Base-by-base conservation (phyloP, 2,888 invertebrate species). In the Andrena bucephala region DNA sequence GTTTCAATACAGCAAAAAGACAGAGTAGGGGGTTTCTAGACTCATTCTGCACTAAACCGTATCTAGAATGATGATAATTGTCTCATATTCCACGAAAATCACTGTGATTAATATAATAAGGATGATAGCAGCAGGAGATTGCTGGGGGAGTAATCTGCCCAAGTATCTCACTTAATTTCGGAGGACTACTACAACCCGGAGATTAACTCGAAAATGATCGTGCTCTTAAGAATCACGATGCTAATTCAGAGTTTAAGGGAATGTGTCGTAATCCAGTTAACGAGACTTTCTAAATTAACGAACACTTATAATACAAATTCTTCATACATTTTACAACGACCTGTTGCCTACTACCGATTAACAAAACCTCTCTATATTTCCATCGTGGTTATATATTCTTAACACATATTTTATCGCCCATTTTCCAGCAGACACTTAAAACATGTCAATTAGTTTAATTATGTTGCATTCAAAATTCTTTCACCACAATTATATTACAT, bases 151-250 rank as follows among this genome's bases (percentile, higher is more conserved):
- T 75, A 70, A 60, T 52, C 33, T 62, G 10, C 73, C 27, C 16
- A 48, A 42, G 73, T 72, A 54, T 63, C 76, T 76, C 42, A 63
- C 73, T 72, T 70, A 74, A 69, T 74, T 69, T 74, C n/a, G 59
- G 20, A 36, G 33, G 27, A 48, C 33, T 42, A 10, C 24, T 52
- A 57, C 29, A 60, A 75, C 27, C 71, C 29, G 2, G 31, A 33
- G 57, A 7, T 75, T 70, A 75, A 70, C 48, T 36, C 71, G 60
- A 52, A 31, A 70, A 70, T 70, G 60, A 70, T 70, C 36, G 24
- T 29, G 13, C 10, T 52, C 52, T 75, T 29, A 69, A 8, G 27
- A 52, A 52, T 59, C 60, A 7, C 13, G 20, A 8, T 24, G 31
- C 20, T 42, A 10, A 68, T 57, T 20, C 16, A 57, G 57, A 54